These are phyloP conservation scores for Gallinago undulata DNA, from an alignment of 2,113 vertebrate genomes.

Conservation along the genomic window DNA sequence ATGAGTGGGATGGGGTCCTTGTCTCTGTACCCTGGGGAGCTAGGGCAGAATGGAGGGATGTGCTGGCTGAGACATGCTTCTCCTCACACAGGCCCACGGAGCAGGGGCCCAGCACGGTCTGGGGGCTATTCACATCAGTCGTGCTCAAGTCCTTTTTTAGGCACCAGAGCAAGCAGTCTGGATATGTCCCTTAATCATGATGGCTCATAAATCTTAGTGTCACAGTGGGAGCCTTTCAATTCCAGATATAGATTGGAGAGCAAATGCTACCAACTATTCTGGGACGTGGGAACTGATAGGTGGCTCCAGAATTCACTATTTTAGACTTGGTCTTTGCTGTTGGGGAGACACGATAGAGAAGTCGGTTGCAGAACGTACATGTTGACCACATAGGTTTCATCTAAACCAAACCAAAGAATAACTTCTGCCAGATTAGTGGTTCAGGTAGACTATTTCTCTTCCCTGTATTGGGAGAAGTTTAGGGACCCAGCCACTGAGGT, in stretches of 20 bases:
- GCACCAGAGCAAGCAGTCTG: not conserved
- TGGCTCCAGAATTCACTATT: constrained; percentile 24
- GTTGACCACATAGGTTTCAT: not conserved
- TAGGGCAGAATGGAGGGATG: not conserved
- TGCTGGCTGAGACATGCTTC: not conserved
- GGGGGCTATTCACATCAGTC: fast-evolving
- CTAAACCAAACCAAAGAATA: not conserved
- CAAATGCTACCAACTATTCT: constrained; percentile 46
- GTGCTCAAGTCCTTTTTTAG: constrained; percentile 38
- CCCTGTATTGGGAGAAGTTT: not conserved
- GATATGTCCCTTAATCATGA: not conserved
- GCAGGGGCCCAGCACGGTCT: not conserved
- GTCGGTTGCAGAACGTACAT: not conserved
- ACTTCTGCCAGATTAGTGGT: not conserved
- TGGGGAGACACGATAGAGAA: not conserved
- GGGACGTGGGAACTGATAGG: constrained; percentile 23
- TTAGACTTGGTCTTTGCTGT: not conserved
- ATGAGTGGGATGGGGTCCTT: not conserved
- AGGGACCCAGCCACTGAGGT: not conserved
- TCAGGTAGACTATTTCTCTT: not conserved
- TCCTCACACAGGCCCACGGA: not conserved
- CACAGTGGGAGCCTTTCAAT: not conserved
- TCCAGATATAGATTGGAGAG: constrained; percentile 59
- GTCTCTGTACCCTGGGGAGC: not conserved
- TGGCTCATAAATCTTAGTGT: constrained; percentile 32